Evolutionary conservation across 2,113 vertebrate species (phyloP).

Genomic region (Zosterops borbonicus): DNA sequence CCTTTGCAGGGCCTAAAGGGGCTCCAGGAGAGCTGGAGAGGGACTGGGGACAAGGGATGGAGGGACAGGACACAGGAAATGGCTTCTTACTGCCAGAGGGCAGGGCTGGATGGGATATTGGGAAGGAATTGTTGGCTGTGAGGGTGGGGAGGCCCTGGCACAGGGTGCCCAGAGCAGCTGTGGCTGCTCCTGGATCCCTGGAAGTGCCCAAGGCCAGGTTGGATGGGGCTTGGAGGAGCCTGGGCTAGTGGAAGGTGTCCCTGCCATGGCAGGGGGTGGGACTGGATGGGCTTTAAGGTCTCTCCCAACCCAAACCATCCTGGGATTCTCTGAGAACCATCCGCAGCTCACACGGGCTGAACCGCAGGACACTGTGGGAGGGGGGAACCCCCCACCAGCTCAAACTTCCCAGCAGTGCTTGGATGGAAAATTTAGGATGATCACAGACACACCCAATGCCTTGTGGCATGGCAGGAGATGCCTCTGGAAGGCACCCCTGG

Average conservation of each 20-base stretch:
- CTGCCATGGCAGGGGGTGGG: neutral
- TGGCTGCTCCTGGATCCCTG: neutral
- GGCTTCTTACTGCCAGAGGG: neutral
- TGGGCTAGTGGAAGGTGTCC: neutral
- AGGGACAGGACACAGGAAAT: neutral
- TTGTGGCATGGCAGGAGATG: neutral
- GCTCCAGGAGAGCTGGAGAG: neutral
- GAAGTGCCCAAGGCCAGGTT: neutral
- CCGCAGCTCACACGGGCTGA: neutral
- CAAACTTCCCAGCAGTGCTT: rapidly evolving
- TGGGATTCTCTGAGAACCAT: neutral
- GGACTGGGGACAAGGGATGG: neutral
- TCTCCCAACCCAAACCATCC: neutral
- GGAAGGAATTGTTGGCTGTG: neutral
- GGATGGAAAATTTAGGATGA: neutral
- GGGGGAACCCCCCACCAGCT: rapidly evolving
- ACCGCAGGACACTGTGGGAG: rapidly evolving
- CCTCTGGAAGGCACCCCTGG: neutral
- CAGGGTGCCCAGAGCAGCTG: neutral
- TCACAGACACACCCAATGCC: rapidly evolving
- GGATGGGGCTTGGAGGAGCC: rapidly evolving
- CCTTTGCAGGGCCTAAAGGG: neutral
- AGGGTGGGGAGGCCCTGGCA: neutral
- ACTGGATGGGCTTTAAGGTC: rapidly evolving
- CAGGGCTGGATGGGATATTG: neutral